phyloP scores from a whole-genome alignment of 2,888 invertebrate genomes.

The Spodoptera picta region DNA sequence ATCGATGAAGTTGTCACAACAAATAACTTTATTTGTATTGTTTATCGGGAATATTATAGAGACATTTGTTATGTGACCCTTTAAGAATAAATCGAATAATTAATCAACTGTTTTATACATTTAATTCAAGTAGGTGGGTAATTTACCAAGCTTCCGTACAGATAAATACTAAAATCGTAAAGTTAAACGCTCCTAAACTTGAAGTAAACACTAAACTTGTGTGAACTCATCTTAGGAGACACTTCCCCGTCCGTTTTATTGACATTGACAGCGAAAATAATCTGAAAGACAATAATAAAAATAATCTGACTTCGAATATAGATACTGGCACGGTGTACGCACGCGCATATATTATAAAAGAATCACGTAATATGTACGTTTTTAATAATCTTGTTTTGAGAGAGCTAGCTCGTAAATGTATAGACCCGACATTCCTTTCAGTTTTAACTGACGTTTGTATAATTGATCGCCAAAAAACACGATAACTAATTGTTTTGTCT shows the following conservation, averaged over 20 bases:
- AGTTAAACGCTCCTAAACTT: background rate
- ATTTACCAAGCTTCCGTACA: too few species aligned
- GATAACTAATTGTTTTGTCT: constrained; percentile 11
- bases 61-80: too few species aligned
- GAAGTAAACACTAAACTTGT: background rate
- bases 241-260: constrained; percentile 59
- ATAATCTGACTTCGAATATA: constrained; percentile 60
- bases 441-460: constrained; percentile 19
- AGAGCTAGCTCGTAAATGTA: constrained; percentile 40
- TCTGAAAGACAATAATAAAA: constrained; percentile 66
- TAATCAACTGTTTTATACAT: too few species aligned
- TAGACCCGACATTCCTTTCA: constrained; percentile 47
- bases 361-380: constrained; percentile 49
- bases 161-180: too few species aligned
- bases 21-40: too few species aligned
- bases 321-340: constrained; percentile 52
- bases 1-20: too few species aligned
- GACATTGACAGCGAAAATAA: constrained; percentile 71
- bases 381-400: constrained; percentile 56
- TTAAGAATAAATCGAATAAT: too few species aligned
- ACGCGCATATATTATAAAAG: constrained; percentile 54
- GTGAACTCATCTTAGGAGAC: constrained; percentile 40
- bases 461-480: constrained; percentile 34
- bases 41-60: too few species aligned
- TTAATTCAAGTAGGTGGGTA: too few species aligned